Evolutionary conservation across 2,888 invertebrate genomes (phyloP).

Genomic region (Synanthedon myopaeformis): DNA sequence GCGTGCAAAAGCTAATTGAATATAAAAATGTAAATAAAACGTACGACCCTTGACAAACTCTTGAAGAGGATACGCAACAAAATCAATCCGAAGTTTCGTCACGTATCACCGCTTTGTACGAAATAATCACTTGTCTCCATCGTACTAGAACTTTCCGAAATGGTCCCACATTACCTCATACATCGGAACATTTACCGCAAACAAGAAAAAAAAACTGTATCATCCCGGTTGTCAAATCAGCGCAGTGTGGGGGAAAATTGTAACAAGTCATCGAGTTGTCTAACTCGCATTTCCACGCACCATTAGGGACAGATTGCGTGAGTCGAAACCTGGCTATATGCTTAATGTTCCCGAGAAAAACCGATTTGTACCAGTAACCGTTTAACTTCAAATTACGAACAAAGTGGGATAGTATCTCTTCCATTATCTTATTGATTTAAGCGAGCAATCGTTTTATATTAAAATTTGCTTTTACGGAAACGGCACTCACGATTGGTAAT

Average conservation of each 20-base stretch:
- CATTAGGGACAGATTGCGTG: constrained; percentile 60
- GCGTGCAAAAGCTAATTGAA: too few relatives aligned
- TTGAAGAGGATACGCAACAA: too few relatives aligned
- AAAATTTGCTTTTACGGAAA: not conserved
- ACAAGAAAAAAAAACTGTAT: constrained; percentile 12
- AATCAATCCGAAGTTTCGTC: not conserved
- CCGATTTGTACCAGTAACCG: constrained; percentile 36
- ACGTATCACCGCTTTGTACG: not conserved
- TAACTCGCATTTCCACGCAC: constrained; percentile 56
- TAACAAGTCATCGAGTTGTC: constrained; percentile 52
- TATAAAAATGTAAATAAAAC: too few relatives aligned
- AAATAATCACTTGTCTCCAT: not conserved
- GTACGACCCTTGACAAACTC: too few relatives aligned
- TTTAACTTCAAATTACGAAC: not conserved
- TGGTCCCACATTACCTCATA: not conserved
- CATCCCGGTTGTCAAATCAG: constrained; percentile 23
- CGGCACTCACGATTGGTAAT: not conserved
- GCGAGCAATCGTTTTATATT: not conserved
- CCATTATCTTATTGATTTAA: not conserved
- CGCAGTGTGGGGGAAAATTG: constrained; percentile 32
- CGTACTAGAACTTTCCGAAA: not conserved
- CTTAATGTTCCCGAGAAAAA: constrained; percentile 57
- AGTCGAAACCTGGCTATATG: constrained; percentile 51
- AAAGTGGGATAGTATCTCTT: not conserved
- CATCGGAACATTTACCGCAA: not conserved